Evolutionary conservation across 2,113 vertebrate species (phyloP), one percentile per base, ranked within the genome.

Genomic region (Chloebia gouldiae): DNA sequence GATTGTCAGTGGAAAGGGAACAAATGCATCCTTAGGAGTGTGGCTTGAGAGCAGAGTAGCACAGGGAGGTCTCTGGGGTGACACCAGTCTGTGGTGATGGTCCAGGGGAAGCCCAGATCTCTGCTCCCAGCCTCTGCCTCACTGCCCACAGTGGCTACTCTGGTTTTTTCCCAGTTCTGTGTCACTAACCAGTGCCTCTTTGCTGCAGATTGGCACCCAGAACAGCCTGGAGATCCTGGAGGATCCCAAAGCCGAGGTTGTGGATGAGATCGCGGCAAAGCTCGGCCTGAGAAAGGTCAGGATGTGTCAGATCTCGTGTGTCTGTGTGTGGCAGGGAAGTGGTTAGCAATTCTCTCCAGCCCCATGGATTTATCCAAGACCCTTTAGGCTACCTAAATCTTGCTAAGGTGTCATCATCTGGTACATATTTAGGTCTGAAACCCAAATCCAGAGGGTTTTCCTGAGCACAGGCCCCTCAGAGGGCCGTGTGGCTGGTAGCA

Each of bases 171-270:
- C 35, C 60, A 19, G 15, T n/a, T 23, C n/a, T 54, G 23, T 42
- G 60, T 90, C 33, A 73, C 87, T n/a, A 30, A 63, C 3, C 4
- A 13, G 83, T 24, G 71, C 59, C 24, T n/a, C 20, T 59, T 64
- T 60, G 85, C 88, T 91, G 72, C 97, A 99, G 99, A 99, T 99
- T 0, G 99, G 98, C 33, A 98, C 99, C 13, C 99, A 99, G 97
- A 99, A 99, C 98, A 99, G 99, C 97, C 97, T 99, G 97, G 99
- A 99, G 92, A 97, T 99, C 96, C 97, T 99, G 69, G 99, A 99
- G 12, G 99, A 99, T 60, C 99, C 99, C 1, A 99, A 98, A 97
- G 99, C 99, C 11, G 98, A 98, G 75, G 98, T 99, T 20, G 99
- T 99, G 84, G 99, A 99, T 75, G 99, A 99, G 76, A 99, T 99